phyloP scores from a whole-genome alignment of 2,113 vertebrate species.

The Felis catus region DNA sequence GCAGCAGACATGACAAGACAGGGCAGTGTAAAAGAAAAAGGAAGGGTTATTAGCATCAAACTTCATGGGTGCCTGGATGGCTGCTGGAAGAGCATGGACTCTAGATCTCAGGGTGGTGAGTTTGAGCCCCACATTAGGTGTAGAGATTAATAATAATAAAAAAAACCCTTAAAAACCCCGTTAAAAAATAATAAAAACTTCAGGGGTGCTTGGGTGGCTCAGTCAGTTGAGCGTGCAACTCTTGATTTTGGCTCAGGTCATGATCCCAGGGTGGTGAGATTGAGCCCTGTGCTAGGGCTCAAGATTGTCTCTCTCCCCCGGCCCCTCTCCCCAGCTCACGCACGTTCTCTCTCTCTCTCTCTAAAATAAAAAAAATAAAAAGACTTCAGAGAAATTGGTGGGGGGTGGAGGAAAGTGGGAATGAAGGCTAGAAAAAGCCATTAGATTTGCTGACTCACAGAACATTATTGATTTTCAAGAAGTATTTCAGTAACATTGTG shows the following conservation, averaged over 20 bases:
- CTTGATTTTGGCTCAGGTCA: too few relatives aligned
- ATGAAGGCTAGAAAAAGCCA: neutral
- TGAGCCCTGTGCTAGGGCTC: too few relatives aligned
- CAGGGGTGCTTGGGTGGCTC: neutral
- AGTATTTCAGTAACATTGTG: neutral
- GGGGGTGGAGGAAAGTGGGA: neutral
- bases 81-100: neutral
- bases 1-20: neutral
- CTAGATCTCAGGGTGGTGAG: neutral
- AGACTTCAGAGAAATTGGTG: neutral
- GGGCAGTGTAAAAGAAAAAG: neutral
- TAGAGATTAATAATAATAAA: neutral
- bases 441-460: neutral
- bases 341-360: too few relatives aligned
- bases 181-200: neutral
- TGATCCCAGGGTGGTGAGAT: too few relatives aligned
- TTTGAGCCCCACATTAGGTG: neutral
- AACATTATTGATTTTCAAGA: neutral
- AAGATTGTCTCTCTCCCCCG: too few relatives aligned
- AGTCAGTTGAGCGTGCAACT: too few relatives aligned
- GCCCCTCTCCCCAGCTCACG: too few relatives aligned
- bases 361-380: too few relatives aligned
- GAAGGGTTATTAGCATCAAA: neutral
- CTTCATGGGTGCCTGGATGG: neutral
- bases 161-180: neutral